phyloP scores from a whole-genome alignment of 2,888 invertebrate genomes.

The Ectobius pallidus region DNA sequence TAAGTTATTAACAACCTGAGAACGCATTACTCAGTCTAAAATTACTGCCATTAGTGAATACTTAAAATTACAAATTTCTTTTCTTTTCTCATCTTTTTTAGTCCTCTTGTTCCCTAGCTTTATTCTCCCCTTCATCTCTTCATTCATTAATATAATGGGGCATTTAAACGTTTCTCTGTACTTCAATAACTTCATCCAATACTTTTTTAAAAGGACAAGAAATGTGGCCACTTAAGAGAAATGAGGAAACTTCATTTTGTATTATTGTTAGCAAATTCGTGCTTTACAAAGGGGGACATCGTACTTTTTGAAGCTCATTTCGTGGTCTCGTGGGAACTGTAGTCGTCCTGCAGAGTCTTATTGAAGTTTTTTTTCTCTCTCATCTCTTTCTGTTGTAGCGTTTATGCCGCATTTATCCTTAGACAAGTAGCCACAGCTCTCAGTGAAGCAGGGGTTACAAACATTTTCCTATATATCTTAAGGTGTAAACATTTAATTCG shows the following conservation, averaged over 20 bases:
- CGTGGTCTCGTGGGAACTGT: not conserved
- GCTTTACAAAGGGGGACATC: not conserved
- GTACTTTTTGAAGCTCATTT: not conserved
- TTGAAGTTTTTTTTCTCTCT: constrained; percentile 2
- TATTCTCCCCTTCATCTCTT: not conserved
- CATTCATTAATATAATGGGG: constrained; percentile 6
- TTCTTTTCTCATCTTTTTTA: not conserved
- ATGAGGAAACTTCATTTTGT: constrained; percentile 21
- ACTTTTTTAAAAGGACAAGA: not conserved
- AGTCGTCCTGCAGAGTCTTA: not conserved
- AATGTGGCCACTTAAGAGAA: constrained; percentile 10
- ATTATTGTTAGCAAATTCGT: constrained; percentile 12
- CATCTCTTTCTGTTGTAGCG: not conserved
- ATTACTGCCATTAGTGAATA: constrained; percentile 22
- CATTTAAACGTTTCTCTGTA: not conserved
- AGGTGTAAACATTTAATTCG: no score
- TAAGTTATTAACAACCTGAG: constrained; percentile 33
- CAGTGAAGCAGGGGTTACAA: no score
- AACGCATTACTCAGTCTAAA: not conserved
- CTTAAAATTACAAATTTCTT: constrained; percentile 24
- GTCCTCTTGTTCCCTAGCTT: not conserved
- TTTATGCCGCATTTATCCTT: not conserved
- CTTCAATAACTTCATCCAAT: no score
- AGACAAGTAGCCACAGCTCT: not conserved
- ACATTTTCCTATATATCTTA: no score